Evolutionary conservation across 2,113 vertebrate species (phyloP).

Genomic region (Stegastes partitus): DNA sequence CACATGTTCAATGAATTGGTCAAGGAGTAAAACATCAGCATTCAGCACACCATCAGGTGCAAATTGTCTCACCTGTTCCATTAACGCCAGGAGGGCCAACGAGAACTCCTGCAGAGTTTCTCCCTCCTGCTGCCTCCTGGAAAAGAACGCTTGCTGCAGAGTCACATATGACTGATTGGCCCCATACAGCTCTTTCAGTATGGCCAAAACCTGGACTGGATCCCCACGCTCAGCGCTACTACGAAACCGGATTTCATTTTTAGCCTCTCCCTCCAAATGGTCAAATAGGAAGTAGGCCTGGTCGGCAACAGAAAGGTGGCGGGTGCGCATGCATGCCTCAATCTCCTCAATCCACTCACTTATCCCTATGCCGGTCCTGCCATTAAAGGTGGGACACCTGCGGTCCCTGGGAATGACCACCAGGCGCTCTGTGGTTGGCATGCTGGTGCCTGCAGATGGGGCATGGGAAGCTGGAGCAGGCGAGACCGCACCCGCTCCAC

Average conservation of each 20-base stretch:
- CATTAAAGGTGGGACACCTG: no score
- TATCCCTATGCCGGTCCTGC: neutral
- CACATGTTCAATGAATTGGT: neutral
- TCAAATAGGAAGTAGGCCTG: neutral
- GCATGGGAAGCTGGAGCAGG: no score
- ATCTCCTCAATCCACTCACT: neutral
- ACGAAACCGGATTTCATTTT: neutral
- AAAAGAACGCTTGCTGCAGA: no score
- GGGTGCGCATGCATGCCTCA: neutral
- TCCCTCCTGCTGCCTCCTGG: no score
- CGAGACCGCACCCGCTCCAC: no score
- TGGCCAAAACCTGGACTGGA: neutral
- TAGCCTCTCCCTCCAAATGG: neutral
- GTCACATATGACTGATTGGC: no score
- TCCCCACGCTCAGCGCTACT: neutral
- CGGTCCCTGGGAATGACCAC: neutral
- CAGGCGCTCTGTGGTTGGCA: neutral
- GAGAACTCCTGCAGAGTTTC: neutral
- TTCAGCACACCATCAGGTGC: neutral
- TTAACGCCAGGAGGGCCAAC: neutral
- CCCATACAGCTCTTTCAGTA: no score
- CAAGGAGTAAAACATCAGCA: neutral
- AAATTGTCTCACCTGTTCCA: neutral
- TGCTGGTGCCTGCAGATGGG: no score
- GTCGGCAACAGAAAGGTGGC: neutral